Evolutionary conservation across 2,888 invertebrate genomes (phyloP).

Genomic region (Podotricha telesiphe): DNA sequence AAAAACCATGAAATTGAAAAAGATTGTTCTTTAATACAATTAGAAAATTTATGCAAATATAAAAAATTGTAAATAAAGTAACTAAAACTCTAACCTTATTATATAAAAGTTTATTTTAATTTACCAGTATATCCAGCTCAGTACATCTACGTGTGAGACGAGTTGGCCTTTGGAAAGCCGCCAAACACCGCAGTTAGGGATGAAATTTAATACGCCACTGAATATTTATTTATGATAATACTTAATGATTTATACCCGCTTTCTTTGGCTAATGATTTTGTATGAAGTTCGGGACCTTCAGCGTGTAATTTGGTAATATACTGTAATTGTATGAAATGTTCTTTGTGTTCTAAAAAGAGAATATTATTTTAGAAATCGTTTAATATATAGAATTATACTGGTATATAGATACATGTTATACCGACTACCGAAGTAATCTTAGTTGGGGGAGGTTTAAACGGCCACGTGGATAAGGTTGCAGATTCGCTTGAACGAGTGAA

Average conservation of each 20-base stretch:
- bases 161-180: slow-evolving; percentile 64
- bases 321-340: slow-evolving; percentile 10
- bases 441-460: too few species aligned
- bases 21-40: too few species aligned
- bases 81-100: too few species aligned
- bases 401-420: too few species aligned
- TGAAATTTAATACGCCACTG: slow-evolving; percentile 79
- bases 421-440: too few species aligned
- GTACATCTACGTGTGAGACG: slow-evolving; percentile 48
- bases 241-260: slow-evolving; percentile 76
- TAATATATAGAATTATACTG: too few species aligned
- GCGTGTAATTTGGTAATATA: slow-evolving; percentile 35
- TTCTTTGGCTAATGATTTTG: slow-evolving; percentile 70
- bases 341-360: neutral
- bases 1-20: too few species aligned
- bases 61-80: too few species aligned
- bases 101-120: neutral
- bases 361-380: neutral
- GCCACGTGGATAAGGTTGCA: too few species aligned
- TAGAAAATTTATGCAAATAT: too few species aligned
- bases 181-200: slow-evolving; percentile 64
- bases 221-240: slow-evolving; percentile 82
- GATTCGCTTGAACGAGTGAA: too few species aligned
- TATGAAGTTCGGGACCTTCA: slow-evolving; percentile 31
- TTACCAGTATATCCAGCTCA: slow-evolving; percentile 20